These are phyloP conservation scores for Hirtodrosophila histrioides DNA, from an alignment of 2,888 invertebrate genomes.

Conservation along the genomic window DNA sequence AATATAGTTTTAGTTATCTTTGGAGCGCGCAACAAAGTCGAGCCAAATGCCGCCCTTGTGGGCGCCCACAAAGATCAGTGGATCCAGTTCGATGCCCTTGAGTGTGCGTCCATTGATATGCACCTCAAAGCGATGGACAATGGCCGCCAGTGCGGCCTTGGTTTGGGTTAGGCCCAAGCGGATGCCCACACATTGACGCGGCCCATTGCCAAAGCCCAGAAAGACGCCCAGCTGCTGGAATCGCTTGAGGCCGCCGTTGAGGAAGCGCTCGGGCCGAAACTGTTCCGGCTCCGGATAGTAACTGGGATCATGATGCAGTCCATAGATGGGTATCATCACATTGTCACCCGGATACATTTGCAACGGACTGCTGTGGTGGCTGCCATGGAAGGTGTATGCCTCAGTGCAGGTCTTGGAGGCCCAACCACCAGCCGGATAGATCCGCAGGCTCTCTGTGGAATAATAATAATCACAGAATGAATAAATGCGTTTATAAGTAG, in stretches of 20 bases:
- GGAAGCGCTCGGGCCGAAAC: constrained; percentile 83
- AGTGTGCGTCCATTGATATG: constrained; percentile 68
- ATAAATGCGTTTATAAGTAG: too few species aligned
- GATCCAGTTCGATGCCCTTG: constrained; percentile 67
- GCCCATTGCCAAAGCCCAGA: constrained; percentile 83
- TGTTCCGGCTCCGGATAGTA: constrained; percentile 74
- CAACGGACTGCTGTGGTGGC: constrained; percentile 62
- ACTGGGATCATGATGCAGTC: constrained; percentile 79
- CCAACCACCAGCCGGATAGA: constrained; percentile 77
- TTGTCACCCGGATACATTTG: constrained; percentile 67
- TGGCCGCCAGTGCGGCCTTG: constrained; percentile 77
- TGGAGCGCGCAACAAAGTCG: constrained; percentile 59
- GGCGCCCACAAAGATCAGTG: constrained; percentile 70
- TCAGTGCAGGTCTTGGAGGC: constrained; percentile 79
- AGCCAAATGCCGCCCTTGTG: constrained; percentile 82
- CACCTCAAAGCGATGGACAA: constrained; percentile 70
- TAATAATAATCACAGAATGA: too few species aligned
- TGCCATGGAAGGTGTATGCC: constrained; percentile 62
- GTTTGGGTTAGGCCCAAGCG: constrained; percentile 76
- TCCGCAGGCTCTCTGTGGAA: constrained; percentile 75
- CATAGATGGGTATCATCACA: constrained; percentile 78
- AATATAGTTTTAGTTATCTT: too few species aligned
- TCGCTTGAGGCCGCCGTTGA: constrained; percentile 76
- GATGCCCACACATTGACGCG: constrained; percentile 82
- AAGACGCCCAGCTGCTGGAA: constrained; percentile 81